Conservation (phyloP, 2,797 vertebrate species). For the Dicrostonyx torquatus region DNA sequence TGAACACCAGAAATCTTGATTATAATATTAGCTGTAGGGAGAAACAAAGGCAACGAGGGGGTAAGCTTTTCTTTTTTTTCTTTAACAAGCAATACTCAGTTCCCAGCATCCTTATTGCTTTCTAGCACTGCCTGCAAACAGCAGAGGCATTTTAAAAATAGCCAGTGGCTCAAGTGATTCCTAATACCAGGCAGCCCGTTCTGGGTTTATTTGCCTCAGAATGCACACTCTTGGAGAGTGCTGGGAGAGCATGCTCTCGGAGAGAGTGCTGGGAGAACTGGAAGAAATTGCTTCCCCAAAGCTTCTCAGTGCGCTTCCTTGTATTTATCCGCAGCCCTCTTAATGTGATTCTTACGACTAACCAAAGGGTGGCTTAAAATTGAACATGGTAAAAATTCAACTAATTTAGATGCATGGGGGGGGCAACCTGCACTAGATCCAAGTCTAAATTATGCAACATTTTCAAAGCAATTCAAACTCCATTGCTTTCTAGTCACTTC, state of each 20-base stretch:
- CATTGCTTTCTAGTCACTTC: constrained; percentile 61
- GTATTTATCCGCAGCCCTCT: constrained; percentile 41
- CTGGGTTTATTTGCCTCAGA: constrained; percentile 41
- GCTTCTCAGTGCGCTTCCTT: constrained; percentile 38
- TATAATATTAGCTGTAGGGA: constrained; percentile 65
- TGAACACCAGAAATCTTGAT: constrained; percentile 65
- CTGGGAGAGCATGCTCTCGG: too few species aligned
- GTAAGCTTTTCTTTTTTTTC: constrained; percentile 34
- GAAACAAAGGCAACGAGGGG: constrained; percentile 52
- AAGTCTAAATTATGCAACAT: constrained; percentile 44
- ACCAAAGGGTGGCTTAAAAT: constrained; percentile 48
- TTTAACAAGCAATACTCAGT: constrained; percentile 42
- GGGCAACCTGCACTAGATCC: not conserved
- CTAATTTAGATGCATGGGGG: constrained; percentile 34
- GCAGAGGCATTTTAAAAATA: constrained; percentile 68
- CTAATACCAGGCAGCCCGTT: constrained; percentile 39
- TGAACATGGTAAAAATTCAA: constrained; percentile 50
- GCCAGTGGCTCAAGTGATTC: constrained; percentile 43
- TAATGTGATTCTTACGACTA: constrained; percentile 54
- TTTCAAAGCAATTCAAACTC: constrained; percentile 52
- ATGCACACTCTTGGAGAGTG: constrained; percentile 38
- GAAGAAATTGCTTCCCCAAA: constrained; percentile 4
- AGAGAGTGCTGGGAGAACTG: not conserved
- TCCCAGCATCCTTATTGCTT: constrained; percentile 63
- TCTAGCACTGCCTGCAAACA: constrained; percentile 24